These are phyloP conservation scores for Biston betularia DNA, from an alignment of 2,888 invertebrate genomes.

Conservation along the genomic window DNA sequence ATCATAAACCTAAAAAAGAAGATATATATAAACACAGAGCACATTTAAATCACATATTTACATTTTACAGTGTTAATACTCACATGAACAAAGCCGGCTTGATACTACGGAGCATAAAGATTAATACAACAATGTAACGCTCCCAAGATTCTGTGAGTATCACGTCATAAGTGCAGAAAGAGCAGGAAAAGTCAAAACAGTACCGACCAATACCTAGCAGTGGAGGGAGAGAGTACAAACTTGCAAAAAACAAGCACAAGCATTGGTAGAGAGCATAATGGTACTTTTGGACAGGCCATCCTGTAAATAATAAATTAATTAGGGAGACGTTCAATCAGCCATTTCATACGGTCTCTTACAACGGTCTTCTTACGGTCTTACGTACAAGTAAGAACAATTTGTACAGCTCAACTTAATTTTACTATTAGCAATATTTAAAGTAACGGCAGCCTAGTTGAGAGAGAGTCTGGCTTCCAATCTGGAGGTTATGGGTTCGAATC, in stretches of 20 bases:
- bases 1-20: conserved; percentile 57
- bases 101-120: conserved; percentile 70
- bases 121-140: conserved; percentile 59
- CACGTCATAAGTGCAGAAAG: conserved; percentile 73
- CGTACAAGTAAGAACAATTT: no score
- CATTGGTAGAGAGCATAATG: conserved; percentile 67
- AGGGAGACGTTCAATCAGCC: not conserved
- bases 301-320: conserved; percentile 50
- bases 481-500: no score
- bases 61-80: conserved; percentile 43
- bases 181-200: conserved; percentile 73
- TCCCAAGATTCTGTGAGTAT: conserved; percentile 63
- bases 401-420: no score
- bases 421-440: no score
- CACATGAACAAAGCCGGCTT: conserved; percentile 76
- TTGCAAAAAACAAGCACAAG: conserved; percentile 67
- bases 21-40: not conserved
- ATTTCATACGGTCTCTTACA: no score
- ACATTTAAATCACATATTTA: no score
- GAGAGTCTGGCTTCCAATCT: no score
- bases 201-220: conserved; percentile 72
- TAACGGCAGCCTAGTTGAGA: no score
- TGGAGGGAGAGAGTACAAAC: conserved; percentile 70
- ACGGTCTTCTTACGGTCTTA: no score
- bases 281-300: conserved; percentile 64